Base-by-base conservation (phyloP, 2,797 vertebrate species). In the Sebastiscus albofasciatus region DNA sequence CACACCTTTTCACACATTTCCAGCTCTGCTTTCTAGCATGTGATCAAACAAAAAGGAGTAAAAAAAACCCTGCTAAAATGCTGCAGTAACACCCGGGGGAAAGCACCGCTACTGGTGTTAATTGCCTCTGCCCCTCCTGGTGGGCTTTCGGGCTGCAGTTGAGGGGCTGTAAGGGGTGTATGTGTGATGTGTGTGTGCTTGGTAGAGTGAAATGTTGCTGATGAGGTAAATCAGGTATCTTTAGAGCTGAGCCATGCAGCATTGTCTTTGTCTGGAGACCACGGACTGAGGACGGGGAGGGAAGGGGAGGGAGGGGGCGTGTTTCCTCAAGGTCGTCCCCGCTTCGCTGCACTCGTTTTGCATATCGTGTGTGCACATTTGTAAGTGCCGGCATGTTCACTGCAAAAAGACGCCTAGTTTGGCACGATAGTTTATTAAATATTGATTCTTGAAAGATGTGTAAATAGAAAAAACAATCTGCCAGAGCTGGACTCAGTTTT, bases 201-300 rank as follows among this genome's bases (percentile, higher is more conserved):
- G 73, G 58, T 27, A 31, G 67, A 61, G 58, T 61, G 67, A 73
- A 88, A 86, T 91, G 68, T 87, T 86, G 92, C 92, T 93, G 92
- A 92, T 89, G 82, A 79, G 52, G 82, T 84, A 62, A 93, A 87
- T 92, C 80, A 68, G 65, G 80, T 79, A 22, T 78, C 59, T 87
- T 71, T 84, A 83, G 82, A 81, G 89, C 89, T 86, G 89, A 90
- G 85, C 87, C 75, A 72, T 85, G 87, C 92, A 89, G 80, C 85
- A 56, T 73, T 87, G 90, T 85, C 93, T 94, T 95, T 95, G 93
- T 94, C 90, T 91, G 81, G 81, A 90, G 76, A 90, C 78, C 64
- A 31, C 5, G 36, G 74, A 71, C 72, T 58, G 90, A 87, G 85
- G 79, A 77, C 7, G 56, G 79, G 80, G 72, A 26, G 29, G 49